Percentiles rank a stretch among this genome's conserved stretches.
Conservation (phyloP, 2,888 invertebrate species). For the Pimpla rufipes region DNA sequence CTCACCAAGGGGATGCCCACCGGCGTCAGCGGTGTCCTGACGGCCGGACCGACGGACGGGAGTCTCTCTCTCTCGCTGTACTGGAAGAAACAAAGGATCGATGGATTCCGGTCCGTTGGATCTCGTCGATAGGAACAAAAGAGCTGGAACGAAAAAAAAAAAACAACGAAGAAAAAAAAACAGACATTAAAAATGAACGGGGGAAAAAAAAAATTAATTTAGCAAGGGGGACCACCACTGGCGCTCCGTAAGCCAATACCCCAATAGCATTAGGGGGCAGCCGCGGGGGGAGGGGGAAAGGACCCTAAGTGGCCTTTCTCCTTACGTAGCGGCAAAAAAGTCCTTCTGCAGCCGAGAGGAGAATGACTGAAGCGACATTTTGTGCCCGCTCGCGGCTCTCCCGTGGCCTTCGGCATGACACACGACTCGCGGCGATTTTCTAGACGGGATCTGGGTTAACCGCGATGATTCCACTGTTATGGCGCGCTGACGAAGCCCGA, state of each 20-base stretch:
- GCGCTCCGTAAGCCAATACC: slow-evolving; percentile 50
- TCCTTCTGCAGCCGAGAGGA: neutral
- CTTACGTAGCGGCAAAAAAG: neutral
- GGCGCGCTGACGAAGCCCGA: slow-evolving; percentile 40
- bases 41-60: neutral
- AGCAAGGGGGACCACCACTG: slow-evolving; percentile 42
- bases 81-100: slow-evolving; percentile 60
- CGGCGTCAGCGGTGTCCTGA: slow-evolving; percentile 16
- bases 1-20: slow-evolving; percentile 44
- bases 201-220: slow-evolving; percentile 30
- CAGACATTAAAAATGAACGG: neutral
- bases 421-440: neutral
- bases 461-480: slow-evolving; percentile 44
- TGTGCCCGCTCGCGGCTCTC: neutral
- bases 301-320: slow-evolving; percentile 7
- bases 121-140: slow-evolving; percentile 50
- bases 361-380: slow-evolving; percentile 36
- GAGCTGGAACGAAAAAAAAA: slow-evolving; percentile 27
- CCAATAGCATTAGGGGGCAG: slow-evolving; percentile 2
- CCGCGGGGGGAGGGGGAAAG: neutral
- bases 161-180: slow-evolving; percentile 27
- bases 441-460: slow-evolving; percentile 58
- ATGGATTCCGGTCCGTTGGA: slow-evolving; percentile 56
- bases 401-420: slow-evolving; percentile 23
- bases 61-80: slow-evolving; percentile 3